phyloP scores from a whole-genome alignment of 2,797 vertebrate species.

The Anisognathus igniventris region DNA sequence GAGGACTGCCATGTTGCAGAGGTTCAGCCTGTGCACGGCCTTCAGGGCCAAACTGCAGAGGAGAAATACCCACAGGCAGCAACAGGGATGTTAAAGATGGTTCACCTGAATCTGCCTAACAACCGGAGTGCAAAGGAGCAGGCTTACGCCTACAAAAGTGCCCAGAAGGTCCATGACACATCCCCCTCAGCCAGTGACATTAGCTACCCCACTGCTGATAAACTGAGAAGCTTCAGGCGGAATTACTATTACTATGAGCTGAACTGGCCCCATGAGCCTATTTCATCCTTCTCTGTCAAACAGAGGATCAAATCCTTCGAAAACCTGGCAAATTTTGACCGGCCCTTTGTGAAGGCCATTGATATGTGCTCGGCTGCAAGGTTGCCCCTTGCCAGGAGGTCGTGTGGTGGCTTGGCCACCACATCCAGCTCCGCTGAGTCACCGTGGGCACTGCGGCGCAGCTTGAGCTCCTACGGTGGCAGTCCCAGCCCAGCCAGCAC shows the following conservation, averaged over 20 bases:
- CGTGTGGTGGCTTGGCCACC: conserved; percentile 74
- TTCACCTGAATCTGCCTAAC: not conserved
- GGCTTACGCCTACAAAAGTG: fast-evolving
- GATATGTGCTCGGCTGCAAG: conserved; percentile 78
- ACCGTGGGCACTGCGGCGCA: conserved; percentile 70
- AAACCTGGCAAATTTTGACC: conserved; percentile 88
- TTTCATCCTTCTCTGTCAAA: conserved; percentile 88
- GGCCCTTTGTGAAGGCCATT: conserved; percentile 75
- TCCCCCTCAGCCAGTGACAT: not conserved
- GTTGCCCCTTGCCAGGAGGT: conserved; percentile 78
- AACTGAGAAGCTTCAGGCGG: conserved; percentile 72
- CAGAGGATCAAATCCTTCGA: conserved; percentile 96
- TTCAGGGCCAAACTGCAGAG: not conserved
- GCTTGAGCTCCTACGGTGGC: conserved; percentile 81
- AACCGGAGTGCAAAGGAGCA: conserved; percentile 62
- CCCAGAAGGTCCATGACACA: not conserved
- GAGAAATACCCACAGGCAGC: not conserved
- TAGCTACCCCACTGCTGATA: conserved; percentile 24
- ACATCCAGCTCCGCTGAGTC: conserved; percentile 56
- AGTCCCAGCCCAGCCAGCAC: conserved; percentile 41
- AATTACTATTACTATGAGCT: conserved; percentile 80
- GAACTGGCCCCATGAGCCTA: conserved; percentile 76
- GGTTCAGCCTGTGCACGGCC: not conserved
- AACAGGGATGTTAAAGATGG: not conserved
- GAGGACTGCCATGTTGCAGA: conserved; percentile 29